Percentiles rank a stretch among this genome's conserved stretches.
Conservation (phyloP, 2,888 invertebrate species). For the Dione juno region DNA sequence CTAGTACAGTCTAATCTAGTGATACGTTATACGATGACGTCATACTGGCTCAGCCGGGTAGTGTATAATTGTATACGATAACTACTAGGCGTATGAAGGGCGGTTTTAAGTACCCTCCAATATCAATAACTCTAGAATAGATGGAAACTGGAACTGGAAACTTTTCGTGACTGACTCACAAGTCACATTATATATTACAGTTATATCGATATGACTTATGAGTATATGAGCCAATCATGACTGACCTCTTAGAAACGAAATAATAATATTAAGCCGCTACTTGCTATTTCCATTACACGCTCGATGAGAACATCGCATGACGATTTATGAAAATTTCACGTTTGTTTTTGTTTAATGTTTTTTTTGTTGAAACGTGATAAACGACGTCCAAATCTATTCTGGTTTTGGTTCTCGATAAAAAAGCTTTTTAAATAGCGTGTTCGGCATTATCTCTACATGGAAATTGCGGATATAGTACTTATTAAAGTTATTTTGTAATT, state of each 20-base stretch:
- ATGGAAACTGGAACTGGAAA: too few species aligned
- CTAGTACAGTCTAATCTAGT: neutral
- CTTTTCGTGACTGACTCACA: constrained; percentile 6
- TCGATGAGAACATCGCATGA: constrained; percentile 49
- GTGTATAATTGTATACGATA: too few species aligned
- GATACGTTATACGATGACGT: neutral
- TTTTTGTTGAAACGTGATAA: constrained; percentile 16
- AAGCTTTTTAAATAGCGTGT: constrained; percentile 9
- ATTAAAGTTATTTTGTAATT: neutral
- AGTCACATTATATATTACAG: too few species aligned
- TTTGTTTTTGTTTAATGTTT: constrained; percentile 33
- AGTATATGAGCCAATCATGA: too few species aligned
- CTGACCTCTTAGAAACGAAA: constrained; percentile 51
- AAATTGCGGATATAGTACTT: neutral
- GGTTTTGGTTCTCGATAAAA: constrained; percentile 5
- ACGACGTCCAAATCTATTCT: neutral
- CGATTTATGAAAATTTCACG: constrained; percentile 30
- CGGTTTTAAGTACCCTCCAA: too few species aligned
- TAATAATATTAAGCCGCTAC: neutral
- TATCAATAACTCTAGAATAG: too few species aligned
- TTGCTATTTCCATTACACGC: constrained; percentile 47
- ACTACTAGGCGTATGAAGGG: too few species aligned
- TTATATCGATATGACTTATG: too few species aligned
- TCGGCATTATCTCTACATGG: neutral
- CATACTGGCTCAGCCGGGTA: neutral